Evolutionary conservation across 2,888 invertebrate genomes (phyloP), one percentile per base, ranked within the genome.

Genomic region (Encarsia formosa): DNA sequence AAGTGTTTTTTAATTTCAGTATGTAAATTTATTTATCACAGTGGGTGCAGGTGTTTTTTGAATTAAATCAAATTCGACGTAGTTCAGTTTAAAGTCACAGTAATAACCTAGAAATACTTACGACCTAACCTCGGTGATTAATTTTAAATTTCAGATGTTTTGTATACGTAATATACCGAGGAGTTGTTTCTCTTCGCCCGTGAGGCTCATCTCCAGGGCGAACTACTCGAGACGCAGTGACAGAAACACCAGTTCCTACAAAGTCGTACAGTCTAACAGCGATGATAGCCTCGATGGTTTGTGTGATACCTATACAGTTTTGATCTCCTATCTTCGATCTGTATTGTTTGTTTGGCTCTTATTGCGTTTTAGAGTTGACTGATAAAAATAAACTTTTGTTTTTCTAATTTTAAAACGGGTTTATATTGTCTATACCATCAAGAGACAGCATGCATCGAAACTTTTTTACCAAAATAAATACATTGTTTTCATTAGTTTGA

Each of bases 171-270:
- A 65, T 62, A 59, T 66, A 52, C 65, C 63, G 47, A 64, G 54
- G 54, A 60, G 59, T 59, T 66, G 64, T 61, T 54, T 58, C 44
- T 54, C 56, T 42, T 11, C 52, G 43, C 56, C 65, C 39, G 55
- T 64, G 39, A 66, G 62, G 52, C 38, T 65, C 6, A 40, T 69
- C 32, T 56, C 62, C 40, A 68, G 62, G 51, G 65, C 61, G 3
- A 60, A 60, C 46, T 72, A 71, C 57, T 73, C 71, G 3, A 64
- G 72, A 52, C 65, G 70, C 8, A 71, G 68, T 46, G 67, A 69
- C 15, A 65, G 68, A 46, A 71, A 63, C 41, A 69, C 64, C 0
- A 65, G 59, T 50, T 59, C 70, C 5, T 71, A 68, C 54, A 70
- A 59, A 43, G 16, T 49, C 15, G 44, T 59, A 15, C 38, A 39